phyloP scores from a whole-genome alignment of 1,140 invertebrate genomes.

The Pararge aegeria region DNA sequence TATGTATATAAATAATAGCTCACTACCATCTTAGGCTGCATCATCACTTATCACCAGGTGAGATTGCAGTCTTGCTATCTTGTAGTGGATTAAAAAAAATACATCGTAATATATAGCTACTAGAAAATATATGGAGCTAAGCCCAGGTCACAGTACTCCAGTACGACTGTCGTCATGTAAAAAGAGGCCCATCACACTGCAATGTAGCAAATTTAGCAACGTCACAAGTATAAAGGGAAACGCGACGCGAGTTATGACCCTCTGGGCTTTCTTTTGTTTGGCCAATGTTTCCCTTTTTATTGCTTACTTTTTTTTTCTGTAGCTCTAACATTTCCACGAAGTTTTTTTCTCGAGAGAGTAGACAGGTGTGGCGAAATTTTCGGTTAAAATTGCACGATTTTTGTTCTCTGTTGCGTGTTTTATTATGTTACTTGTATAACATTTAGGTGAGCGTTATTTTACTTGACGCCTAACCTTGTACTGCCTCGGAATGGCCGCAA shows the following conservation, averaged over 20 bases:
- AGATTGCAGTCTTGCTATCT: too few species aligned
- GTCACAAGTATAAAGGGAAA: slow-evolving; percentile 57
- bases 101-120: too few species aligned
- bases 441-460: too few species aligned
- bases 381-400: not conserved
- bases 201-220: slow-evolving; percentile 42
- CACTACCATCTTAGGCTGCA: too few species aligned
- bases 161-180: not conserved
- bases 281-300: slow-evolving; percentile 36
- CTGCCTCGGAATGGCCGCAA: too few species aligned
- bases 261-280: slow-evolving; percentile 61
- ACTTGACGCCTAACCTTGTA: too few species aligned
- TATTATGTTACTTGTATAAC: not conserved
- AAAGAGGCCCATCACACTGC: slow-evolving; percentile 9
- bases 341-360: slow-evolving; percentile 22
- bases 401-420: slow-evolving; percentile 4
- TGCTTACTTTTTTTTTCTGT: slow-evolving; percentile 31
- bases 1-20: too few species aligned
- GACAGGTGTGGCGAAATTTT: slow-evolving; percentile 26
- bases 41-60: too few species aligned
- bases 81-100: too few species aligned
- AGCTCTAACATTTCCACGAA: slow-evolving; percentile 21
- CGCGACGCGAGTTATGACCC: slow-evolving; percentile 58
- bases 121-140: not conserved
- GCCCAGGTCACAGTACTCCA: not conserved